Base-by-base conservation (phyloP, 2,888 invertebrate genomes). In the Plemyria rubiginata region DNA sequence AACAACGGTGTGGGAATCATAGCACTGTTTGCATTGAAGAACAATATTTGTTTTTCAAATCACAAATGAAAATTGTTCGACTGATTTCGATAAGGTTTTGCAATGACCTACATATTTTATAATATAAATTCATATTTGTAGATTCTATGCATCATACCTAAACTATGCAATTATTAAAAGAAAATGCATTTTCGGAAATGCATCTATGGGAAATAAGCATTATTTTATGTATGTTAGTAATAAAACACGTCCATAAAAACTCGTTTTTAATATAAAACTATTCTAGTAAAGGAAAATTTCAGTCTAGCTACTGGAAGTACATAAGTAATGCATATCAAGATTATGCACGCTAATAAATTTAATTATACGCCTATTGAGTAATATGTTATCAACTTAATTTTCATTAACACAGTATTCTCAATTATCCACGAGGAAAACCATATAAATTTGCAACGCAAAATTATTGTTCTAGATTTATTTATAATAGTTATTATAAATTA, bases 1-100 rank as follows among this genome's bases (percentile, higher is more conserved):
- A 79, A 80, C 50, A 60, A 36, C 53, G 4, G 50, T 57, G 65
- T 64, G 65, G 57, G 60, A 65, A 65, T 41, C 50, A 22, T 32
- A 2, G 9, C 22, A 32, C 15, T 58, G 54, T 65, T 65, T 54
- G 46, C 53, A 45, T 57, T 63, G 12, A n/a, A 59, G 45, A 41
- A 46, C 40, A 49, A 49, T 59, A 46, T 55, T 63, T 59, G 46
- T 51, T 16, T 50, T 32, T 12, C 9, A 57, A 54, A 62, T 53
- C 43, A 53, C 56, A 43, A 36, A 15, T 36, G 50, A 36, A 50
- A 50, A 50, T 15, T 15, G 13, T 36, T 46, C 2, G 22, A 15
- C 9, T 15, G 49, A 32, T 29, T 29, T 36, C 11, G 50, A 50
- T 50, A 36, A 50, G 15, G 49, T 32, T 45, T 45, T 45, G 3